Evolutionary conservation across 2,797 vertebrate genomes (phyloP), one percentile per base, ranked within the genome.

Genomic region (Poecilia velifera): DNA sequence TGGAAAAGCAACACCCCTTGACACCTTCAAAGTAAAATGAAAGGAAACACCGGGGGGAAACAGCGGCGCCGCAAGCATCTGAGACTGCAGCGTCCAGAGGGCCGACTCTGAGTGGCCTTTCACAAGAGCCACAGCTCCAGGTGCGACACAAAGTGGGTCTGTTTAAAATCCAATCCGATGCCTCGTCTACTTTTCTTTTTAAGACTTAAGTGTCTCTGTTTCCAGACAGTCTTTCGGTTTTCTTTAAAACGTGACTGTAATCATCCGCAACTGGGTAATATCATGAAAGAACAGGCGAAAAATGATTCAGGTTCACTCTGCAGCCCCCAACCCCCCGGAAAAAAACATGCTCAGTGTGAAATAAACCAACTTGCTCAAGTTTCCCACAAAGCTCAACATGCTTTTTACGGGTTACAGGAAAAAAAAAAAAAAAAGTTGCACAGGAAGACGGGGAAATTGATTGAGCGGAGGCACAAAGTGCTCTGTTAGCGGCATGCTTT

Each of bases 1-100:
- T 95, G 93, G 90, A 92, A 91, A 95, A 95, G 93, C 94, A 95
- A 85, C 83, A 87, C 78, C 72, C 73, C 82, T 78, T 72, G 25
- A 28, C 70, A 43, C 73, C 80, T 87, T 88, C 80, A 83, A 80
- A 83, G 66, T 74, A 62, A 80, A 90, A 62, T 84, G 82, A 89
- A 84, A 84, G 82, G 85, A 92, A 90, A 89, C 87, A 83, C 78
- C 45, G 43, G 72, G 84, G 43, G 88, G 73, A 71, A 87, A 76
- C 55, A 6, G 59, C 0, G 34, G 77, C 74, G 75, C 78, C 84
- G 20, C 22, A 80, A 84, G 71, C 53, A 73, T 51, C 64, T 86
- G 82, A 76, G 89, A 80, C 78, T n/a, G 76, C 34, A 47, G 78
- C 2, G 80, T 79, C 86, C 76, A 51, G 85, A 86, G 84, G 89